A percentile compares a stretch with the other conserved stretches of the same genome.
phyloP scores from a whole-genome alignment of 2,888 invertebrate genomes.

The Uropetala carovei region DNA sequence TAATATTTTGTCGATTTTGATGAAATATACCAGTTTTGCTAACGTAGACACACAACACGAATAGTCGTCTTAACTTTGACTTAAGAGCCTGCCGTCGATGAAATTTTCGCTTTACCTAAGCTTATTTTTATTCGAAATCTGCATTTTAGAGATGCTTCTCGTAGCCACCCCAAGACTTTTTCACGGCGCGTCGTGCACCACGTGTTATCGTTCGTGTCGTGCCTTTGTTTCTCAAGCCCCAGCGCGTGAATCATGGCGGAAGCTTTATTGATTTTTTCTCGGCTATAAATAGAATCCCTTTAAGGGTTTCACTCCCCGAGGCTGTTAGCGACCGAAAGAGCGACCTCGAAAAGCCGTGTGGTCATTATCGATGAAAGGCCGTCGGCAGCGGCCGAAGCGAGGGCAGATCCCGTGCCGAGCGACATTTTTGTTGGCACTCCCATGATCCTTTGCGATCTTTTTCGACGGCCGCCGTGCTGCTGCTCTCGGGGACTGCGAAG shows the following conservation, averaged over 20 bases:
- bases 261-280: constrained; percentile 58
- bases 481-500: neutral
- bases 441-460: constrained; percentile 52
- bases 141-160: neutral
- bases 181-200: neutral
- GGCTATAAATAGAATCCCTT: constrained; percentile 59
- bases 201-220: neutral
- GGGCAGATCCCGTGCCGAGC: neutral
- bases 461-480: constrained; percentile 19
- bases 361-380: neutral
- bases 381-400: neutral
- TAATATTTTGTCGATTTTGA: too few species aligned
- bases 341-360: constrained; percentile 14
- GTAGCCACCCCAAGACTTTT: neutral
- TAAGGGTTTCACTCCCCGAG: constrained; percentile 42
- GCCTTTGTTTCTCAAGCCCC: constrained; percentile 45
- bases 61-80: too few species aligned
- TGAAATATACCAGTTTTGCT: too few species aligned
- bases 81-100: too few species aligned
- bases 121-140: too few species aligned
- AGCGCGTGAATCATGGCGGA: constrained; percentile 51
- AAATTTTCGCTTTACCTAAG: too few species aligned
- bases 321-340: constrained; percentile 38
- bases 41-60: too few species aligned
- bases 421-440: constrained; percentile 50